Conservation (phyloP, 2,113 vertebrate species). For the Scytalopus superciliaris region DNA sequence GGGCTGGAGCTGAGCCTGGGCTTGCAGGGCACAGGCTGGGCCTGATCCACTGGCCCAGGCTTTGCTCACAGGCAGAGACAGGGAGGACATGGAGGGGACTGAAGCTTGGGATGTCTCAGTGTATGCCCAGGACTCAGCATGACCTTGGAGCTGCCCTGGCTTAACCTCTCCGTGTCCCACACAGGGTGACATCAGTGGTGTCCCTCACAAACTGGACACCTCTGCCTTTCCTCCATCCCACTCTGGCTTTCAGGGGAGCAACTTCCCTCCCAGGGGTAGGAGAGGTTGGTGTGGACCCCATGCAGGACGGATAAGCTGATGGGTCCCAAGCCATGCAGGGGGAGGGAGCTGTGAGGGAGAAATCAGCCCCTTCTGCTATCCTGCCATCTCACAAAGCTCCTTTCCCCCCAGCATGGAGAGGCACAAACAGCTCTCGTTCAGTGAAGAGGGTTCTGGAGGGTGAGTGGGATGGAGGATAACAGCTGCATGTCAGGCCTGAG, state of each 20-base stretch:
- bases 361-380: background rate
- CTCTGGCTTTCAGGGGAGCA: background rate
- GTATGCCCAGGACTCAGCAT: background rate
- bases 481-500: background rate
- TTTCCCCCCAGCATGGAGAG: background rate
- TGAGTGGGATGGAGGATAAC: background rate
- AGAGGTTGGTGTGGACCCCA: background rate
- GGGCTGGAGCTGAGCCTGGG: background rate
- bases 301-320: background rate
- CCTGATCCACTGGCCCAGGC: background rate
- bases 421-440: background rate
- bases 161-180: fast-evolving
- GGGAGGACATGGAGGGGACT: background rate
- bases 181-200: background rate
- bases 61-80: background rate
- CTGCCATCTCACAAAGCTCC: background rate
- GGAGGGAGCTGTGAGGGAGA: background rate
- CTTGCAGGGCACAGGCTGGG: background rate
- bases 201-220: background rate
- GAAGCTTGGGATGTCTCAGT: background rate
- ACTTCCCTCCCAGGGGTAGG: background rate
- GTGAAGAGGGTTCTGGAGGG: background rate
- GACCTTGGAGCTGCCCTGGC: background rate
- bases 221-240: background rate
- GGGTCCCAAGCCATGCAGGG: background rate